Conservation (phyloP, 1,140 invertebrate genomes). For the Chironomus tepperi region DNA sequence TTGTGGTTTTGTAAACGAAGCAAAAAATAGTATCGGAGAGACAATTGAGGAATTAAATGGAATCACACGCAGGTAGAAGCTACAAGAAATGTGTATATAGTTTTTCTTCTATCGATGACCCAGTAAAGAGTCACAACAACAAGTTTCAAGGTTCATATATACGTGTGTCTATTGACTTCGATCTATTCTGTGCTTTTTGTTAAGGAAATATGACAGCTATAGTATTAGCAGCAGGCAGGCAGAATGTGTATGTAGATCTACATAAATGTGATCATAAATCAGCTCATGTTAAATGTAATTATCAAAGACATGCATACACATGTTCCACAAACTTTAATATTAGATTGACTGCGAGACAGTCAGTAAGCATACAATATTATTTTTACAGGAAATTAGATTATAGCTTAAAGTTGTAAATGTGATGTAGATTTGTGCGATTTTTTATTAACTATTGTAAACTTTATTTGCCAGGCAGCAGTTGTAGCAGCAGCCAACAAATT, state of each 20-base stretch:
- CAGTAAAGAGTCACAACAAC: background rate
- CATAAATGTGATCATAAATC: background rate
- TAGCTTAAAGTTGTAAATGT: conserved; percentile 8
- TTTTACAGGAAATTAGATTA: background rate
- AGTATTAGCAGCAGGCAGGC: background rate
- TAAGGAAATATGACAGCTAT: background rate
- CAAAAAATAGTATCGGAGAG: too few species aligned
- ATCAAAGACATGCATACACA: background rate
- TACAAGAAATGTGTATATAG: background rate
- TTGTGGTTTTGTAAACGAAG: background rate
- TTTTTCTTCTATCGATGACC: background rate
- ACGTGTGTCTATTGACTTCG: background rate
- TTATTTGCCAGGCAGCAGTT: background rate
- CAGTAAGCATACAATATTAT: background rate
- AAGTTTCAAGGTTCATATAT: too few species aligned
- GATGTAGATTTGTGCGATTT: background rate
- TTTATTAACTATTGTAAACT: background rate
- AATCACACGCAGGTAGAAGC: background rate
- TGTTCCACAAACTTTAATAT: background rate
- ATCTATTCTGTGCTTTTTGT: background rate
- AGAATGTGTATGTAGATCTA: too few species aligned
- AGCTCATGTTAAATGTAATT: background rate
- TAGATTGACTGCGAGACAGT: background rate
- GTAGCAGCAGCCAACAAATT: background rate
- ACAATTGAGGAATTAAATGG: background rate